Evolutionary conservation across 2,888 invertebrate genomes (phyloP).

Genomic region (Baccha elongata): DNA sequence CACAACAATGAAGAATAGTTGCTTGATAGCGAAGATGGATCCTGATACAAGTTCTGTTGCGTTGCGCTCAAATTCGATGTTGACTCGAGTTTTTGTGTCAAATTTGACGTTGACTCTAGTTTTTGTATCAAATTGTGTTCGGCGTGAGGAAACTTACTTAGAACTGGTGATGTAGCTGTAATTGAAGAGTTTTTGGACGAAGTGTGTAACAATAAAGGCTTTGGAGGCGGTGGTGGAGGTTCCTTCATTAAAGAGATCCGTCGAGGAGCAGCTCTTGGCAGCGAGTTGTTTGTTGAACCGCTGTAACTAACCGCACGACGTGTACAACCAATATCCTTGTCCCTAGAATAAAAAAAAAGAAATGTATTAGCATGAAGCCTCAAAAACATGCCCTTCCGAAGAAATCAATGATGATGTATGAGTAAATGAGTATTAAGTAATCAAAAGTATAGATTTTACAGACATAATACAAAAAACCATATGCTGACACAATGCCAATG

Average conservation of each 20-base stretch:
- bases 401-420: conserved; percentile 41
- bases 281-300: conserved; percentile 77
- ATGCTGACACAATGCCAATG: neutral
- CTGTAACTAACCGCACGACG: conserved; percentile 81
- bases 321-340: conserved; percentile 81
- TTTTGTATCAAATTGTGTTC: conserved; percentile 81
- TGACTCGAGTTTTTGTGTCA: conserved; percentile 80
- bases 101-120: conserved; percentile 78
- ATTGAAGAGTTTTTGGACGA: conserved; percentile 77
- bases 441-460: conserved; percentile 26
- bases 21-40: conserved; percentile 75
- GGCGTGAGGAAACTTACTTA: conserved; percentile 80
- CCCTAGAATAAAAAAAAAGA: conserved; percentile 77
- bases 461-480: neutral
- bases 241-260: conserved; percentile 81
- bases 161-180: conserved; percentile 76
- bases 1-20: conserved; percentile 79
- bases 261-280: conserved; percentile 81
- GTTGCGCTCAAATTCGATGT: conserved; percentile 77
- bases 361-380: conserved; percentile 32
- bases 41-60: conserved; percentile 80
- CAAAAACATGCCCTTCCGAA: conserved; percentile 50
- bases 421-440: no score
- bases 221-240: conserved; percentile 81
- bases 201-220: conserved; percentile 77